Conservation (phyloP, 2,888 invertebrate species). For the Dioctria linearis region DNA sequence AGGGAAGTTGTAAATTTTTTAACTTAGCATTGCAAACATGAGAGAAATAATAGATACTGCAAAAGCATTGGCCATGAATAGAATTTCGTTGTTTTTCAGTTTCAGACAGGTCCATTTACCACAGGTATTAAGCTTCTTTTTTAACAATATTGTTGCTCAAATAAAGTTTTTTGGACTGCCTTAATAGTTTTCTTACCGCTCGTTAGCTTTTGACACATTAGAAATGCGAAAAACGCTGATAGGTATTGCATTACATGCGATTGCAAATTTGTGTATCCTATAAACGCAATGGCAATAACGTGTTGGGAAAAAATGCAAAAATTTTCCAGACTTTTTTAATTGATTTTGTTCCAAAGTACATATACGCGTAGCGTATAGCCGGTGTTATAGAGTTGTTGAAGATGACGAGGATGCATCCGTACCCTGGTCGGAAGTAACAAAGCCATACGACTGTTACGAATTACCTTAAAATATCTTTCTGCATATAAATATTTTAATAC, state of each 20-base stretch:
- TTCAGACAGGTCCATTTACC: slow-evolving; percentile 39
- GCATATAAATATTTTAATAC: too few relatives aligned
- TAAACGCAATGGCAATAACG: background rate
- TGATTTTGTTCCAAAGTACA: too few relatives aligned
- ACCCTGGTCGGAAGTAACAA: too few relatives aligned
- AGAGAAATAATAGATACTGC: slow-evolving; percentile 18
- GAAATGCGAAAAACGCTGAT: slow-evolving; percentile 13
- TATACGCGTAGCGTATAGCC: too few relatives aligned
- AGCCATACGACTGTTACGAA: too few relatives aligned
- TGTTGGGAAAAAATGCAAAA: background rate
- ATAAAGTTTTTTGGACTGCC: slow-evolving; percentile 11
- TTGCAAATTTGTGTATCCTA: slow-evolving; percentile 27
- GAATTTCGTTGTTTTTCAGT: slow-evolving; percentile 43
- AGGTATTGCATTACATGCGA: slow-evolving; percentile 21
- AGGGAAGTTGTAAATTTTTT: slow-evolving; percentile 53
- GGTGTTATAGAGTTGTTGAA: too few relatives aligned
- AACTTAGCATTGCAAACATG: slow-evolving; percentile 24
- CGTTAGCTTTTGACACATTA: slow-evolving; percentile 34
- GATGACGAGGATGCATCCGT: too few relatives aligned
- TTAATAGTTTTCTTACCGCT: background rate
- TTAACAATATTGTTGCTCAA: slow-evolving; percentile 25
- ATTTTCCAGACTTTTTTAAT: too few relatives aligned
- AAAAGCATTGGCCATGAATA: slow-evolving; percentile 34
- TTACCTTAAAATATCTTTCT: too few relatives aligned
- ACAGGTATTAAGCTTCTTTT: slow-evolving; percentile 20